These are phyloP conservation scores for Ceratina calcarata DNA, from an alignment of 1,140 invertebrate species.

Conservation along the genomic window DNA sequence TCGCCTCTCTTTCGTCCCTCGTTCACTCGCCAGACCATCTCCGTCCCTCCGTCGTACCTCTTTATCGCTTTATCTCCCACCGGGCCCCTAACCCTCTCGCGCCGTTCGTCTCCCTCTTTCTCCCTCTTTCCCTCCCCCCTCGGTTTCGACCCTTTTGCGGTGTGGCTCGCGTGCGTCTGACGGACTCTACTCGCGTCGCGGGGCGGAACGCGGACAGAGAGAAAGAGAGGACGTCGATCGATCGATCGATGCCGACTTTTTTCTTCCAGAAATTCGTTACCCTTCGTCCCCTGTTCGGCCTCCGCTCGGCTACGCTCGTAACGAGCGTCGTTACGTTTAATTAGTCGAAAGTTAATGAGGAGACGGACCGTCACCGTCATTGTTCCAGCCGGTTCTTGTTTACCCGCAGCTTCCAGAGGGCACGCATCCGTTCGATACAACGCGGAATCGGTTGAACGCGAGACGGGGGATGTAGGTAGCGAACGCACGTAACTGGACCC, in stretches of 20 bases:
- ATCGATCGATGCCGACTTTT: slow-evolving; percentile 64
- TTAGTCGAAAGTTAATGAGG: slow-evolving; percentile 50
- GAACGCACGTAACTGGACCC: background rate
- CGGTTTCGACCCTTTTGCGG: slow-evolving; percentile 64
- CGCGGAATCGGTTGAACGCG: no score
- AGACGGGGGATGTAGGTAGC: no score
- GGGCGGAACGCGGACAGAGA: slow-evolving; percentile 27
- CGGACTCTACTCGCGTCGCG: slow-evolving; percentile 56
- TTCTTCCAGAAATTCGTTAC: slow-evolving; percentile 8
- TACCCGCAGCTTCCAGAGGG: slow-evolving; percentile 3
- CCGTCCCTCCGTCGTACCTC: slow-evolving; percentile 53
- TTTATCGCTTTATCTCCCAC: slow-evolving; percentile 71
- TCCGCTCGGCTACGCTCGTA: background rate
- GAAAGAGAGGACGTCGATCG: slow-evolving; percentile 46
- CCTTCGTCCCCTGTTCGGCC: background rate
- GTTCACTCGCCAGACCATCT: slow-evolving; percentile 62
- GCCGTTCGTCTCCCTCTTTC: slow-evolving; percentile 34
- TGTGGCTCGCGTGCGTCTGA: slow-evolving; percentile 64
- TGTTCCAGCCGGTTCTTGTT: slow-evolving; percentile 26
- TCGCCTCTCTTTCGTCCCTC: slow-evolving; percentile 56
- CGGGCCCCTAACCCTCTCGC: slow-evolving; percentile 49
- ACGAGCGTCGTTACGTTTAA: slow-evolving; percentile 41
- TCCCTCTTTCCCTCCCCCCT: slow-evolving; percentile 46
- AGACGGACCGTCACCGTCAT: slow-evolving; percentile 34
- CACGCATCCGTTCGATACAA: no score